Base-by-base conservation (phyloP, 2,113 vertebrate species). In the Vulpes ferrilata region DNA sequence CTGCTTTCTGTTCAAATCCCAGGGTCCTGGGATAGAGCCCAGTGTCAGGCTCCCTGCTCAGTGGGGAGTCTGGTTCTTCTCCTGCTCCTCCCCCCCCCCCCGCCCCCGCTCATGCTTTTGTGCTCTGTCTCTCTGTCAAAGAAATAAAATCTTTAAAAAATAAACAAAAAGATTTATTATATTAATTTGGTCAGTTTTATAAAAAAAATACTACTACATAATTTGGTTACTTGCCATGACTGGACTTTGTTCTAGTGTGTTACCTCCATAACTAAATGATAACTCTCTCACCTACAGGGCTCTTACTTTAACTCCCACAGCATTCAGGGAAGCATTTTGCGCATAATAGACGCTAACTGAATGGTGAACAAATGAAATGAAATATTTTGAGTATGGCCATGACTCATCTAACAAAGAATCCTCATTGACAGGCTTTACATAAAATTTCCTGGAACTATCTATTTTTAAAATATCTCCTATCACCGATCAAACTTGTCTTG, bases 321-420 rank as follows among this genome's bases (percentile, higher is more conserved):
- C 30, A 69, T 53, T 85, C 4, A 78, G 7, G 76, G 30, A 93
- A 20, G 23, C 84, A 11, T 81, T 90, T 88, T 93, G 9, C 0
- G 60, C 7, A 91, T 35, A 62, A 55, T 76, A 82, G 69, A 93
- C 12, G 71, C 38, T 83, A 6, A 38, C 1, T 60, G 22, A 94
- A 71, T 71, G 4, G 35, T 84, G 8, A 81, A 95, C 53, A 78
- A 96, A 92, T 67, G 59, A 92, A 92, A 94, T 80, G 1, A 93
- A 85, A 19, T 96, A 90, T 59, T 80, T 71, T 79, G 30, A 84
- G 9, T 74, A 25, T 94, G 91, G 4, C 78, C 85, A 82, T 93
- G 84, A 85, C 19, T 93, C 43, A 91, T 78, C 15, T 6, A 96
- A 51, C 53, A 85, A 64, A 69, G 57, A 91, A 85, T 22, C 16